Evolutionary conservation across 2,888 invertebrate species (phyloP), one percentile per base, ranked within the genome.

Genomic region (Eupeodes latifasciatus): DNA sequence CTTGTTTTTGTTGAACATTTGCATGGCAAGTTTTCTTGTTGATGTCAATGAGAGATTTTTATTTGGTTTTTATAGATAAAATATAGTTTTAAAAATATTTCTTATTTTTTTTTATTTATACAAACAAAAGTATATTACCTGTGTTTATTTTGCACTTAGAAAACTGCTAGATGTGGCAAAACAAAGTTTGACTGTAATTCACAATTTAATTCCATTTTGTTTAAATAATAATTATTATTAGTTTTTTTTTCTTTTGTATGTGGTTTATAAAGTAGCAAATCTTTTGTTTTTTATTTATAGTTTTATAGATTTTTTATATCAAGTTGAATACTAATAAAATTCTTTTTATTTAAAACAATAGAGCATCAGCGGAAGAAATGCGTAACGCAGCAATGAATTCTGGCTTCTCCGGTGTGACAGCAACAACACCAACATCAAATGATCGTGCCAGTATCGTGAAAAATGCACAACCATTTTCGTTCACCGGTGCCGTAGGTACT

Each of bases 311-410:
- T 40, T 49, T 14, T 27, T 67, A 11, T 64, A 11, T n/a, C 27
- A 27, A 79, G 16, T 51, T 75, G n/a, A 69, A 11, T 19, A 27
- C 19, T 79, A 69, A 69, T 57, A 12, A 67, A 59, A 75, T 27
- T 72, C 61, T 61, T 12, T 53, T 81, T 62, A 55, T 74, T 74
- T 55, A 83, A 55, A 44, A 91, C 93, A 93, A 75, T 94, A 97
- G 97, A 95, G 97, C 97, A 90, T 95, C 96, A 91, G 95, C 95
- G 90, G 96, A 96, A 90, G 97, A 97, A 91, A 97, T 97, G 97
- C 95, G 96, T 93, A 95, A 96, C 92, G 96, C 96, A 90, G 95
- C 95, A 82, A 93, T 95, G 62, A 92, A 91, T 81, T 90, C 91
- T 6, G 91, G 91, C 44, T 88, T 92, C 7, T 91, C 91, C 27